phyloP scores from a whole-genome alignment of 2,797 vertebrate species.

The Macropodus opercularis region DNA sequence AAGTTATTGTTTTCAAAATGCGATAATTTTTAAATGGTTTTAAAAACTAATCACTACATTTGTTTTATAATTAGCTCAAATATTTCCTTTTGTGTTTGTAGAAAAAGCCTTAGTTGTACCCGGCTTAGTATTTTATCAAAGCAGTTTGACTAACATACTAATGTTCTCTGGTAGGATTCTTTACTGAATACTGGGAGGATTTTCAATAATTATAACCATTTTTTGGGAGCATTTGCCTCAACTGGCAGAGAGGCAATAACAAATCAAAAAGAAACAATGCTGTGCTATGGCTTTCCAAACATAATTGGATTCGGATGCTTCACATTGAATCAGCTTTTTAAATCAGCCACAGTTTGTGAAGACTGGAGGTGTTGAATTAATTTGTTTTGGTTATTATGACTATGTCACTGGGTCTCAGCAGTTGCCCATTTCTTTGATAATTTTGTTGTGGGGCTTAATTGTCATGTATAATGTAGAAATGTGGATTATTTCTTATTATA shows the following conservation, averaged over 20 bases:
- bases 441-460: constrained; percentile 26
- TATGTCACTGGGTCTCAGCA: constrained; percentile 29
- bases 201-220: constrained; percentile 11
- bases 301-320: constrained; percentile 63
- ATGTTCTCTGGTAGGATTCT: constrained; percentile 17
- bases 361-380: constrained; percentile 30
- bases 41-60: neutral
- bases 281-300: constrained; percentile 54
- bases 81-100: constrained; percentile 7
- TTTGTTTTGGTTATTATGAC: constrained; percentile 38
- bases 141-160: neutral
- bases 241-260: constrained; percentile 51
- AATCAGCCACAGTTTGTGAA: constrained; percentile 51
- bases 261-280: constrained; percentile 62
- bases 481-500: too few relatives aligned
- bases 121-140: constrained; percentile 21
- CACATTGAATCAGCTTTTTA: constrained; percentile 63
- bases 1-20: constrained; percentile 17
- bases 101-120: neutral
- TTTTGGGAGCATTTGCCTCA: constrained; percentile 47
- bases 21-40: neutral
- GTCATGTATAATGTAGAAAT: constrained; percentile 11
- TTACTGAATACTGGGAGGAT: constrained; percentile 12
- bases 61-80: constrained; percentile 1
- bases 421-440: constrained; percentile 36